These are phyloP conservation scores for Ictalurus punctatus DNA, from an alignment of 2,113 vertebrate species.

Conservation along the genomic window DNA sequence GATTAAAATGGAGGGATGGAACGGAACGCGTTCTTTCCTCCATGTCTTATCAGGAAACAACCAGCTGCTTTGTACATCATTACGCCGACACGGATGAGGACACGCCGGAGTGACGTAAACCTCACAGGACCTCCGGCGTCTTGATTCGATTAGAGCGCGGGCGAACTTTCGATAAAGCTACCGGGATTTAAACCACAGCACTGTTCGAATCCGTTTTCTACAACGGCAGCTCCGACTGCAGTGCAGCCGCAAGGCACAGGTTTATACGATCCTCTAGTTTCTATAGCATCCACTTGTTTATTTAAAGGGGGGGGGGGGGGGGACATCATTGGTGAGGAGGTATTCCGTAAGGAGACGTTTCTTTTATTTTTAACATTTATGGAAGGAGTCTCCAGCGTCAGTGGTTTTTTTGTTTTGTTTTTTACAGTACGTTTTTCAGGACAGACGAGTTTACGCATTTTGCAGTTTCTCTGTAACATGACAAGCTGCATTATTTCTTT, in stretches of 20 bases:
- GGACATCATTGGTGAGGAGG: too few relatives aligned
- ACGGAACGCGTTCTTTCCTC: slow-evolving; percentile 43
- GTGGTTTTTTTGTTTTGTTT: neutral
- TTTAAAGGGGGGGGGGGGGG: neutral
- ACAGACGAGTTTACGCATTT: neutral
- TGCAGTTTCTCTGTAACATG: neutral
- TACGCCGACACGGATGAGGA: slow-evolving; percentile 5
- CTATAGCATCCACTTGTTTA: neutral
- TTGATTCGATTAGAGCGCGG: neutral
- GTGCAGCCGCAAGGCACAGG: neutral
- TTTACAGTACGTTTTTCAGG: neutral
- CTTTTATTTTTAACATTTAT: neutral
- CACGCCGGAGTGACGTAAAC: neutral
- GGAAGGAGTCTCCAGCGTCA: neutral
- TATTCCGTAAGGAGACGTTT: neutral
- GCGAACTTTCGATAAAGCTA: neutral
- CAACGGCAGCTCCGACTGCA: neutral
- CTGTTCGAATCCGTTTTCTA: neutral
- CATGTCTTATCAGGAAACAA: slow-evolving; percentile 36
- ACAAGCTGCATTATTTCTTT: neutral
- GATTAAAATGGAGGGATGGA: slow-evolving; percentile 57
- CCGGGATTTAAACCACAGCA: neutral
- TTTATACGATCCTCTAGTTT: neutral
- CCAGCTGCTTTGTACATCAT: slow-evolving; percentile 30
- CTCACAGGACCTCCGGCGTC: too few relatives aligned